Conservation (phyloP, 2,797 vertebrate species). For the Dipus sagitta region DNA sequence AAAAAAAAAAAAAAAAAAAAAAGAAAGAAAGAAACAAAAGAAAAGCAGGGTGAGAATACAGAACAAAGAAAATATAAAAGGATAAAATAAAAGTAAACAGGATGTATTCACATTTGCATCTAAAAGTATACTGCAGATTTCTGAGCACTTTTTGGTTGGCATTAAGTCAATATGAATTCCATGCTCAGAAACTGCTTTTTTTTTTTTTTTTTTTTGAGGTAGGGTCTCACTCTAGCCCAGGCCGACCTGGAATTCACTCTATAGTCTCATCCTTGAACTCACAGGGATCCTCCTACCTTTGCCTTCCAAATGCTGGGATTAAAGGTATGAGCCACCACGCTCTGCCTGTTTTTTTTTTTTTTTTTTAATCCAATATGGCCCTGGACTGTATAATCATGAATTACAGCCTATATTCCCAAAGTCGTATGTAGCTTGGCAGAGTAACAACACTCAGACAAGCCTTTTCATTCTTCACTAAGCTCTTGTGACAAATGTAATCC, state of each 20-base stretch:
- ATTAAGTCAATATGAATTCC: conserved; percentile 80
- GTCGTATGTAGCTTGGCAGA: not conserved
- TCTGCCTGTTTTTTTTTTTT: not conserved
- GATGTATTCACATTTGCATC: conserved; percentile 54
- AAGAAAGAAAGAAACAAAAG: not conserved
- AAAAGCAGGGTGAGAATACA: not conserved
- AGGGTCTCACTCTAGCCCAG: no score
- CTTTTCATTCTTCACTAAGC: conserved; percentile 65
- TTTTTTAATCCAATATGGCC: not conserved
- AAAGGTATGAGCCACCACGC: no score
- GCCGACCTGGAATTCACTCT: no score
- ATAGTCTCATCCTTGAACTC: no score
- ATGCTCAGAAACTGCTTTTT: conserved; percentile 62
- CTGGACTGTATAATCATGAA: not conserved
- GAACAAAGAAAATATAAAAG: conserved; percentile 24
- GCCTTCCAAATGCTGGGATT: no score
- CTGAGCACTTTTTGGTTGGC: conserved; percentile 46
- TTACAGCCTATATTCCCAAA: not conserved
- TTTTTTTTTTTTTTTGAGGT: not conserved
- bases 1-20: not conserved
- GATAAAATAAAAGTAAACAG: not conserved
- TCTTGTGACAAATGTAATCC: conserved; percentile 64
- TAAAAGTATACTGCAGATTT: conserved; percentile 59
- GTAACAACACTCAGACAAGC: conserved; percentile 16
- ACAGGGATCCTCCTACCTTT: no score